Percentiles rank a stretch among this genome's conserved stretches.
These are phyloP conservation scores for Hemiprocne comata DNA, from an alignment of 2,113 vertebrate genomes.

Conservation along the genomic window DNA sequence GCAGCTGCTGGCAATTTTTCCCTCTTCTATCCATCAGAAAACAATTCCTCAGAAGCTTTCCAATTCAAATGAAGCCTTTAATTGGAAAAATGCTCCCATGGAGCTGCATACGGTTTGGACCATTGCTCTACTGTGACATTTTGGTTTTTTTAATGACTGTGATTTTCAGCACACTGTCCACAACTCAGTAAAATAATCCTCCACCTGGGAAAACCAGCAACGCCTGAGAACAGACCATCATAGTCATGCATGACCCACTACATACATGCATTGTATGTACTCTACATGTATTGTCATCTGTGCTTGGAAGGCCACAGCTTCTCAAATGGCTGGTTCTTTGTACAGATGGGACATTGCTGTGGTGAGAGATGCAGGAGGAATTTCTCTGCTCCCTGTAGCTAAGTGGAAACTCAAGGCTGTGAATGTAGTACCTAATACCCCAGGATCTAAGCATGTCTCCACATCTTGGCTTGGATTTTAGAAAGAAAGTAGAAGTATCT, in stretches of 20 bases:
- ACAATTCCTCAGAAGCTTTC: background rate
- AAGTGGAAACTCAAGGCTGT: background rate
- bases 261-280: background rate
- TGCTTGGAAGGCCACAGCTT: background rate
- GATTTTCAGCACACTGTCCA: background rate
- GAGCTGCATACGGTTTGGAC: background rate
- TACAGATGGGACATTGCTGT: accelerated
- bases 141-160: background rate
- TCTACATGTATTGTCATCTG: background rate
- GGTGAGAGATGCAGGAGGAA: background rate
- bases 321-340: background rate
- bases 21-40: background rate
- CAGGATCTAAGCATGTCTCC: background rate
- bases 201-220: background rate
- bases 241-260: background rate
- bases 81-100: background rate
- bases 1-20: background rate
- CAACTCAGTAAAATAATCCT: background rate
- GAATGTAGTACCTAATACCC: background rate
- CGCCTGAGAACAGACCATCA: background rate
- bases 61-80: background rate
- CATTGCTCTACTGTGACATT: background rate
- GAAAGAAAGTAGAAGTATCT: background rate
- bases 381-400: background rate
- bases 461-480: background rate